phyloP scores from a whole-genome alignment of 2,113 vertebrate species.

The Corydoras maculifer region DNA sequence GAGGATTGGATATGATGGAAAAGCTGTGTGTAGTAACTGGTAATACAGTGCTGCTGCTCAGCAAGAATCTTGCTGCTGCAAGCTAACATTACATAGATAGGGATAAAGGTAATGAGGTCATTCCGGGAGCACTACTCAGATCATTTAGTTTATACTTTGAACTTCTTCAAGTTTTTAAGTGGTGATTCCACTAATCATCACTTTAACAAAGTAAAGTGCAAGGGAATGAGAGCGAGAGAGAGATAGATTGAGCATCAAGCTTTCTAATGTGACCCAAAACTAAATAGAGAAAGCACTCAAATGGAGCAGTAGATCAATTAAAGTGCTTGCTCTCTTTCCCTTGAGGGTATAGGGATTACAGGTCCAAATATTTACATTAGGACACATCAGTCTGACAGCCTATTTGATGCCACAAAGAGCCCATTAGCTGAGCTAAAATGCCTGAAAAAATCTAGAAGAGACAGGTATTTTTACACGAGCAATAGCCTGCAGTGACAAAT shows the following conservation, averaged over 20 bases:
- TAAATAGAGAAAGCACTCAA: conserved; percentile 15
- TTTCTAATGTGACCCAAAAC: conserved; percentile 13
- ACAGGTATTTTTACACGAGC: conserved; percentile 50
- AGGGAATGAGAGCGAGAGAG: too few relatives aligned
- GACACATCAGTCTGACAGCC: conserved; percentile 53
- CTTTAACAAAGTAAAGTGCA: too few relatives aligned
- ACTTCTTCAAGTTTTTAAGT: too few relatives aligned
- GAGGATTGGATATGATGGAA: too few relatives aligned
- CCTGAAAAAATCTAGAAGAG: conserved; percentile 57
- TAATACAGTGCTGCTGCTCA: too few relatives aligned
- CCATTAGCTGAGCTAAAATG: conserved; percentile 63
- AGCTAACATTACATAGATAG: too few relatives aligned
- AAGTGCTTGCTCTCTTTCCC: conserved; percentile 42
- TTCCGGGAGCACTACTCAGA: too few relatives aligned
- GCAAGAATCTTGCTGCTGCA: too few relatives aligned
- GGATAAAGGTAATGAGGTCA: too few relatives aligned
- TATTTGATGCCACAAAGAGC: conserved; percentile 52
- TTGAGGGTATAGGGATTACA: conserved; percentile 27
- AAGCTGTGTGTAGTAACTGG: too few relatives aligned
- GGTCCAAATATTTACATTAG: conserved; percentile 64
- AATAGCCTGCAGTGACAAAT: conserved; percentile 19
- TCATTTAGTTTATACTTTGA: too few relatives aligned
- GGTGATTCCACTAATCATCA: too few relatives aligned
- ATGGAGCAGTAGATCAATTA: conserved; percentile 46
- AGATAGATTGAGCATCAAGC: conserved; percentile 26